Evolutionary conservation across 2,888 invertebrate genomes (phyloP), one percentile per base, ranked within the genome.

Genomic region (Amblyjoppa proteus): DNA sequence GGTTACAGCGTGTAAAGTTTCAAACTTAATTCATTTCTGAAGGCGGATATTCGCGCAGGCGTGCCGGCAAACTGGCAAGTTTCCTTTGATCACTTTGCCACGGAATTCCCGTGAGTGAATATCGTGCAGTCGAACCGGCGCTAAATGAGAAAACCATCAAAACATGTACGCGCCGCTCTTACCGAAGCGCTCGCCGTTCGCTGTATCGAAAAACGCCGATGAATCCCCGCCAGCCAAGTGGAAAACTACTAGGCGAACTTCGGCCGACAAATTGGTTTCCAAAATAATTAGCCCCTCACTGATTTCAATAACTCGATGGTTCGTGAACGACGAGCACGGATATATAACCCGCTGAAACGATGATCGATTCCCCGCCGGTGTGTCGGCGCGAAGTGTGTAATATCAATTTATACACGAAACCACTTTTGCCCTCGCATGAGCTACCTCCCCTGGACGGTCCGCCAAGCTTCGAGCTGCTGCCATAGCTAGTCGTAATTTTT

Each of bases 11-110:
- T 91, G 90, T 90, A 91, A 91, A 92, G 90, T 92, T 92, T 87
- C 81, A 88, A 92, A 92, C 90, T 92, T 91, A 90, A 91, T 92
- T 92, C 90, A 92, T 92, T 92, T 92, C 90, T 90, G 88, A 91
- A 90, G 91, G 90, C 6, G 61, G 89, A 85, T 88, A 85, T 88
- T 91, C 92, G 91, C 91, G 92, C 90, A 89, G 91, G 85, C 88
- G 88, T 85, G 80, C n/a, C 20, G 81, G 66, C 66, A 89, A 90
- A 91, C 92, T 90, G 91, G 92, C 90, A 84, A 82, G 87, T 88
- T 87, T 89, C 86, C 87, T 82, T 83, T 81, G 80, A 84, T 89
- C 69, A 83, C 80, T 70, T 49, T 45, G 1, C 25, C 6, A 2
- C 70, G 3, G 41, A 2, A 45, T 45, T 70, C 41, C 51, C 31